phyloP scores from a whole-genome alignment of 2,113 vertebrate genomes.

The Amphiprion percula region DNA sequence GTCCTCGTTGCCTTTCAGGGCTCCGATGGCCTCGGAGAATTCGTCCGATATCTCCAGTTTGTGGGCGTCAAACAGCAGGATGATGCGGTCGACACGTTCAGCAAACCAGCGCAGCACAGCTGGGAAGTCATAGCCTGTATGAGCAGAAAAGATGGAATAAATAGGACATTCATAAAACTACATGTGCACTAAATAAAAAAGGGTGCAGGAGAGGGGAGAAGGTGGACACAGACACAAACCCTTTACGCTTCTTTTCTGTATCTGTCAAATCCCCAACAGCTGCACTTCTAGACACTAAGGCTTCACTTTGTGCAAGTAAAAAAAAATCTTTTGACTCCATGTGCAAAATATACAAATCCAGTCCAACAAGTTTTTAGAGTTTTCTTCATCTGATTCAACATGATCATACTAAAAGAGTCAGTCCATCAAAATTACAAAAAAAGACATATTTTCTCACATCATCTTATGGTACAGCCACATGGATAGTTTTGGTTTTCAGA shows the following conservation, averaged over 20 bases:
- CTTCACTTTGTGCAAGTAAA: slow-evolving; percentile 14
- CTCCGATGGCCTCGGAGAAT: slow-evolving; percentile 92
- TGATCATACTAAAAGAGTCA: neutral
- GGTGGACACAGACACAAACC: slow-evolving; percentile 64
- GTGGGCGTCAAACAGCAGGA: slow-evolving; percentile 94
- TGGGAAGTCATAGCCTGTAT: slow-evolving; percentile 92
- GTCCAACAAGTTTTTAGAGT: neutral
- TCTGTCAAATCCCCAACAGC: slow-evolving; percentile 1
- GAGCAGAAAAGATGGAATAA: neutral
- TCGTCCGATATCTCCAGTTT: slow-evolving; percentile 96
- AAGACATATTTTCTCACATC: neutral
- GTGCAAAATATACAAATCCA: neutral
- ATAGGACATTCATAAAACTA: neutral
- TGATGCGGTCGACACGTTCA: slow-evolving; percentile 93
- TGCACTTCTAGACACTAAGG: neutral
- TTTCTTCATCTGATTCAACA: neutral
- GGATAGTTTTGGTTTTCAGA: neutral
- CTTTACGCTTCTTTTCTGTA: slow-evolving; percentile 26
- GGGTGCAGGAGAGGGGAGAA: slow-evolving; percentile 52
- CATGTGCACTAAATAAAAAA: neutral
- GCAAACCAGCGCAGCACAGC: slow-evolving; percentile 95
- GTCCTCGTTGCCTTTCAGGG: slow-evolving; percentile 93
- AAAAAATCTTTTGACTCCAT: neutral
- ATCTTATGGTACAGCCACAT: neutral
- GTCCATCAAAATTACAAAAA: neutral